These are phyloP conservation scores for Mercenaria mercenaria DNA, from an alignment of 1,140 invertebrate species.

Conservation along the genomic window DNA sequence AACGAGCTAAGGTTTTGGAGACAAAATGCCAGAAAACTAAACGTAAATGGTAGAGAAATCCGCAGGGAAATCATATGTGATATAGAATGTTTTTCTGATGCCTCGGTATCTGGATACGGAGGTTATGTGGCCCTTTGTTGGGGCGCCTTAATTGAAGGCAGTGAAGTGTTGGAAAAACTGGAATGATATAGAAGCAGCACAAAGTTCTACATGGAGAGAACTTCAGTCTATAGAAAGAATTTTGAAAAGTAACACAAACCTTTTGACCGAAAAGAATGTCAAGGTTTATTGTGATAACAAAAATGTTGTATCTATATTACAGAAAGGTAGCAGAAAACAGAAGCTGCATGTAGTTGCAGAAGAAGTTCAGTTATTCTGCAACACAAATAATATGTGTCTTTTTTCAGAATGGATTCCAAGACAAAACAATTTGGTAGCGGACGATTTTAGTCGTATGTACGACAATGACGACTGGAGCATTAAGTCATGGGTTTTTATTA, in stretches of 20 bases:
- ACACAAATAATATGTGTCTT: conserved; percentile 7
- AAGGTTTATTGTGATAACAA: conserved; percentile 17
- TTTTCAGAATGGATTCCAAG: conserved; percentile 36
- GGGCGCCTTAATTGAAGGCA: conserved; percentile 18
- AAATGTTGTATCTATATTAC: not conserved
- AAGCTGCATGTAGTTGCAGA: not conserved
- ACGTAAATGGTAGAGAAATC: not conserved
- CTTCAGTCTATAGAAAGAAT: conserved; percentile 12
- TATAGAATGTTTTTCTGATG: not conserved
- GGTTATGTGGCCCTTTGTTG: not conserved
- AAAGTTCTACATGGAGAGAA: conserved; percentile 41
- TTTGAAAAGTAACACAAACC: not conserved
- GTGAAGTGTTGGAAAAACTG: not conserved
- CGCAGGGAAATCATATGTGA: not conserved
- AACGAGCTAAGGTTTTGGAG: not conserved
- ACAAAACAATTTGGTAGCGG: not conserved
- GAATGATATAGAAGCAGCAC: not conserved
- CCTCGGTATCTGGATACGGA: not conserved
- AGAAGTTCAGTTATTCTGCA: not conserved
- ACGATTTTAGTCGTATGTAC: not conserved
- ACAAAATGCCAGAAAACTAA: not conserved
- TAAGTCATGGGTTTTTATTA: not conserved
- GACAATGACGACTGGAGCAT: conserved; percentile 54
- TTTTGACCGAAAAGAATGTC: not conserved
- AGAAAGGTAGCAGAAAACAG: conserved; percentile 33